phyloP scores from a whole-genome alignment of 2,113 vertebrate genomes.

The Phaethon lepturus region DNA sequence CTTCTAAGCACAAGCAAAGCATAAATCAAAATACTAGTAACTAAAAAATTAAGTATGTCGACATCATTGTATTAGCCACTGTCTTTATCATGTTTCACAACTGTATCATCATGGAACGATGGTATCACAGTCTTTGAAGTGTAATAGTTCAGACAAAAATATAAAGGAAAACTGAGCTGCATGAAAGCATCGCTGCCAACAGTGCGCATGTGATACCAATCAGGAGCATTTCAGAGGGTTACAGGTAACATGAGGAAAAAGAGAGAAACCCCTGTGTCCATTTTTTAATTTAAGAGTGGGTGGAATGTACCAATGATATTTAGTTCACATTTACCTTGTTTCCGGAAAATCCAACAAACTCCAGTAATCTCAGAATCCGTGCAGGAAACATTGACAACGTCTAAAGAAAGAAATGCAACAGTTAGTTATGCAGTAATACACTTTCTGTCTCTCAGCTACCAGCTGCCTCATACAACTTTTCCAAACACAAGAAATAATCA shows the following conservation, averaged over 20 bases:
- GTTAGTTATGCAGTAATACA: not conserved
- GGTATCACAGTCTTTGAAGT: not conserved
- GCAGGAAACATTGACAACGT: conserved; percentile 95
- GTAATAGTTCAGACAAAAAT: not conserved
- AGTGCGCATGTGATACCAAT: not conserved
- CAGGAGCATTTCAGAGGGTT: not conserved
- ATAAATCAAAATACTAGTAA: not conserved
- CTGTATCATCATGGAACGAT: not conserved
- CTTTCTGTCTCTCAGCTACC: not conserved
- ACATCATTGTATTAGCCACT: not conserved
- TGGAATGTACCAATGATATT: not conserved
- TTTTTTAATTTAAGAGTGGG: not conserved
- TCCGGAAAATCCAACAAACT: conserved; percentile 97
- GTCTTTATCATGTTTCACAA: not conserved
- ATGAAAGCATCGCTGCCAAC: not conserved
- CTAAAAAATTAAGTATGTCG: not conserved
- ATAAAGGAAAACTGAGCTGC: not conserved
- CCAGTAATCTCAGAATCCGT: conserved; percentile 90
- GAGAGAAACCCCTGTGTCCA: not conserved
- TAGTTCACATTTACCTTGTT: conserved; percentile 87
- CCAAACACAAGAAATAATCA: not conserved
- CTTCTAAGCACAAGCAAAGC: not conserved
- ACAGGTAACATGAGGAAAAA: not conserved
- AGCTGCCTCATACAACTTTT: not conserved
- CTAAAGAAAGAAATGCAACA: conserved; percentile 67